phyloP scores from a whole-genome alignment of 2,113 vertebrate species.

The Carlito syrichta region DNA sequence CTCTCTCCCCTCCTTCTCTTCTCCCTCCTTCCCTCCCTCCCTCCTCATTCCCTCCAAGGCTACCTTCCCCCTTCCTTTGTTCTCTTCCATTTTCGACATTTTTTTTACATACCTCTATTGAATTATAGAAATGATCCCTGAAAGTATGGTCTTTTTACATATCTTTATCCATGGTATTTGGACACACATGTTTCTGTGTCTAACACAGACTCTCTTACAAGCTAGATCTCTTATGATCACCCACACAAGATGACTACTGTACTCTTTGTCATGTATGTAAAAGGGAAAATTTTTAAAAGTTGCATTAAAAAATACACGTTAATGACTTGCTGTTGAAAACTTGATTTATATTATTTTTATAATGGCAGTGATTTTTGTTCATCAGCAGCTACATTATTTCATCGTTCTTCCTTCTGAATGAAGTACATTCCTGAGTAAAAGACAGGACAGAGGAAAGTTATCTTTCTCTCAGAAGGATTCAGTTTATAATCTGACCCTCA shows the following conservation, averaged over 20 bases:
- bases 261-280: not conserved
- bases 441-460: not conserved
- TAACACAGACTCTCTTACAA: not conserved
- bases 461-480: not conserved
- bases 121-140: too few relatives aligned
- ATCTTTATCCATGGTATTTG: not conserved
- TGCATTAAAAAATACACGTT: not conserved
- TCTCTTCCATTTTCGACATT: not conserved
- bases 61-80: not conserved
- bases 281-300: not conserved
- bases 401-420: not conserved
- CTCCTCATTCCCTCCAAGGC: too few relatives aligned
- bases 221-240: not conserved
- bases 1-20: accelerated
- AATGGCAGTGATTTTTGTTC: not conserved
- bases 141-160: too few relatives aligned
- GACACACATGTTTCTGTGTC: not conserved
- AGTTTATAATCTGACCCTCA: not conserved
- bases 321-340: not conserved
- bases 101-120: not conserved
- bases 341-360: not conserved
- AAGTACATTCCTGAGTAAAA: not conserved
- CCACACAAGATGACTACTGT: not conserved
- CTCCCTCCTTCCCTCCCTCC: accelerated
- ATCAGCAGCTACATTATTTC: not conserved